Evolutionary conservation across 2,888 invertebrate species (phyloP), one percentile per base, ranked within the genome.

Genomic region (Limenitis camilla): DNA sequence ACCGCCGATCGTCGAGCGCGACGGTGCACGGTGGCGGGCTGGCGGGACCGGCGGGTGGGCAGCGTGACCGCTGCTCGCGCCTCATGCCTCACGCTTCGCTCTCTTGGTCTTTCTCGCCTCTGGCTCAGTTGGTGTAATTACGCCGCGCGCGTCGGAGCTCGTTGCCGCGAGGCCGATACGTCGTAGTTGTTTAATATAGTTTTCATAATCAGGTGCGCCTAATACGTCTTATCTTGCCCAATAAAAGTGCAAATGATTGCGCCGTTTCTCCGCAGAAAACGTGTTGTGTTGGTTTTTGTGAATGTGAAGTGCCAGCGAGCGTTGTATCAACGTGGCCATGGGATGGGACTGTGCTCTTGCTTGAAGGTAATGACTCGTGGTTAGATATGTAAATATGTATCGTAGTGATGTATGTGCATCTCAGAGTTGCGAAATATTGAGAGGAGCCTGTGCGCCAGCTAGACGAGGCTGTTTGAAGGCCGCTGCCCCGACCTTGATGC

Each of bases 381-480:
- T 75, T 72, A 66, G 71, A 73, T 76, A 74, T 67, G 67, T 68
- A 70, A 61, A 58, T 61, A 58, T 70, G 69, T 44, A 40, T 40
- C 27, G 11, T 35, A 38, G 31, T 27, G 72, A 68, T 68, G 71
- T 72, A 67, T 74, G 71, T 73, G 74, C 65, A 71, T 69, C 61
- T 70, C n/a, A n/a, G 68, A 64, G 68, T 69, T 67, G 72, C 66
- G 71, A 75, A 72, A 72, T 67, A 63, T 66, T 67, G 67, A 68
- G 66, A 68, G 74, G 72, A 78, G 75, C 67, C 73, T 71, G 71
- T 71, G 73, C 68, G 74, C 70, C 68, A 74, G 68, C 76, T 78
- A 78, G 81, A 76, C 82, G 78, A 82, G 83, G 78, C 82, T 80
- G 78, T 79, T 75, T 81, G 87, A 86, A 87, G 87, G 87, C 87